Evolutionary conservation across 2,888 invertebrate genomes (phyloP), one percentile per base, ranked within the genome.

Genomic region (Metopia argyrocephala): DNA sequence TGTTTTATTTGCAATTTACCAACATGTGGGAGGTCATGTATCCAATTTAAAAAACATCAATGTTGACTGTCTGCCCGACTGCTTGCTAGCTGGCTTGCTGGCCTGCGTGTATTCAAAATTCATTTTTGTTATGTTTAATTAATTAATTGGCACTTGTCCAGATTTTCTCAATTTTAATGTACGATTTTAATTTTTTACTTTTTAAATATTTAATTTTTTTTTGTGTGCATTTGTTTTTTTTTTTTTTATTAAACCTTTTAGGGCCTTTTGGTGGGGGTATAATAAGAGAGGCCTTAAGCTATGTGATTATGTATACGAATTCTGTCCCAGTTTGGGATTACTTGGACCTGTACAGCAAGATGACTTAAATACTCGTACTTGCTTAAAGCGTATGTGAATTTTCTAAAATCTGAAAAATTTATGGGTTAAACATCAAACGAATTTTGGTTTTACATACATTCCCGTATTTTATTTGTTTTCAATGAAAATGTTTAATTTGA

Each of bases 111-210:
- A 70, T 52, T 75, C 65, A 66, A n/a, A n/a, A 69, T 69, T 79
- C 45, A 66, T 59, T 68, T 62, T 69, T 50, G 31, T 61, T 80
- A 76, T 78, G 79, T 76, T 85, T 86, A 90, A 89, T 87, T 88
- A 89, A 90, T 88, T 88, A 89, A 88, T 89, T 89, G 90, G 89
- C 89, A 87, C 83, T 83, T 87, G 85, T 87, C 90, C 89, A 89
- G 88, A 88, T 88, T 88, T 86, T 85, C 38, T 57, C 28, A 61
- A 12, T 28, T 62, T 46, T 15, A 31, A 54, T 66, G 25, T 46
- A 59, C 66, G 59, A 66, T 70, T 76, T 70, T 38, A 25, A 50
- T 57, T 73, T 56, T 45, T 21, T 45, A 28, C n/a, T 9, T 6
- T 38, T 38, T 38, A 38, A 38, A 12, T 38, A 12, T 38, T 12